Evolutionary conservation across 1,140 invertebrate genomes (phyloP), one percentile per base, ranked within the genome.

Genomic region (Caenorhabditis latens): DNA sequence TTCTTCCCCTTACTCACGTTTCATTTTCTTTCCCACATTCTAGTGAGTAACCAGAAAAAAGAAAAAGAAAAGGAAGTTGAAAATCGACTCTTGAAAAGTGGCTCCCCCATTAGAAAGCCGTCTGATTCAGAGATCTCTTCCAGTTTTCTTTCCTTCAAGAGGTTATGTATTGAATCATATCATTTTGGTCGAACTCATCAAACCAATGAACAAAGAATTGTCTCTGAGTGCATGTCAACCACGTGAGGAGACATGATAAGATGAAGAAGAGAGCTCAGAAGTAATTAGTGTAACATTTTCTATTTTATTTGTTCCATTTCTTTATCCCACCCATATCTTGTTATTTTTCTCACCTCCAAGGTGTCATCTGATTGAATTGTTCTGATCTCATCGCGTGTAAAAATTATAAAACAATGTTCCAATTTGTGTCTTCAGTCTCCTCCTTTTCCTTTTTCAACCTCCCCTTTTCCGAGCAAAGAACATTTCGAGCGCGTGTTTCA

Each of bases 401-500:
- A 48, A 79, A 79, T 79, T 46, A 79, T 79, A 79, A 79, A 79
- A 79, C 53, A 79, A 79, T 50, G 71, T 79, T 79, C 71, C 71
- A 79, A 79, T 79, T 79, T 79, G 71, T 79, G 71, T 79, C 71
- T 79, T 50, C 71, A 50, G 71, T 79, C 46, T 14, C 71, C 3
- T 21, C 53, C 42, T 50, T 79, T 50, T 19, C 46, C 8, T 42
- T 19, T 24, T 42, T 16, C 42, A n/a, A 46, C 42, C 43, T 16
- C 57, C 19, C 21, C 42, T 19, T 8, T n/a, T 13, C 11, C 65
- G 71, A 79, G 71, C 71, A 79, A 79, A 79, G 71, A 79, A 79
- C 71, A 79, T 79, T 79, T 79, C 71, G 71, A 71, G 71, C 71
- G 71, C 71, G 71, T 79, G 71, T 79, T 79, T 79, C 43, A 79